Evolutionary conservation across 2,888 invertebrate species (phyloP).

Genomic region (Rambutsinella grinnellia): DNA sequence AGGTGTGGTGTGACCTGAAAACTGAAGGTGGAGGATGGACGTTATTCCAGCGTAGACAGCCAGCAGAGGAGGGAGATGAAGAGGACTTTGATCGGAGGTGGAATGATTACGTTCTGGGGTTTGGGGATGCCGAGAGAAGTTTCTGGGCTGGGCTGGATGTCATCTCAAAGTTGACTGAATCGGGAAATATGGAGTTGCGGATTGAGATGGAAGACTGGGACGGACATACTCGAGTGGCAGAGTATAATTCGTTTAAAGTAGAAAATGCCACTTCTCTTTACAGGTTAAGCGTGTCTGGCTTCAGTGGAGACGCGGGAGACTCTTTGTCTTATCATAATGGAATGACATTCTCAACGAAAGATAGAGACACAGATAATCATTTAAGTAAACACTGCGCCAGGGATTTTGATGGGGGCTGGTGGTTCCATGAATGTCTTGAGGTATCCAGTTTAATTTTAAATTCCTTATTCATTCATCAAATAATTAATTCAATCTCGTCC

Average conservation of each 20-base stretch:
- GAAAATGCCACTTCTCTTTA: not conserved
- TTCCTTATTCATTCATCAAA: too few species aligned
- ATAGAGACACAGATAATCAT: not conserved
- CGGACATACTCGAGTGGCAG: not conserved
- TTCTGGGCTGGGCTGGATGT: not conserved
- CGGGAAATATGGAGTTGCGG: not conserved
- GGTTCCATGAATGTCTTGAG: too few species aligned
- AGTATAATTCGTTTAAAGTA: not conserved
- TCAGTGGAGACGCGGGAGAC: not conserved
- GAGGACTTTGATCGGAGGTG: too few species aligned
- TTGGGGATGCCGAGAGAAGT: not conserved
- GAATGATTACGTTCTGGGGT: too few species aligned
- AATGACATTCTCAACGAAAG: not conserved
- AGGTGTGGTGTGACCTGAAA: too few species aligned
- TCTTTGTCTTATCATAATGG: not conserved
- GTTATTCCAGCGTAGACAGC: too few species aligned
- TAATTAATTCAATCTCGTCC: too few species aligned
- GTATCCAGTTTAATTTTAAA: too few species aligned
- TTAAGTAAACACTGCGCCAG: not conserved
- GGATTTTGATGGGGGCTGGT: too few species aligned
- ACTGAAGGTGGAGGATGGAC: too few species aligned
- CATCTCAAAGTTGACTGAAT: not conserved
- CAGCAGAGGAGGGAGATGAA: too few species aligned
- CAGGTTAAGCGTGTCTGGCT: not conserved
- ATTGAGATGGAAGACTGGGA: not conserved